These are phyloP conservation scores for Marmota monax DNA, from an alignment of 2,113 vertebrate genomes.

Conservation along the genomic window DNA sequence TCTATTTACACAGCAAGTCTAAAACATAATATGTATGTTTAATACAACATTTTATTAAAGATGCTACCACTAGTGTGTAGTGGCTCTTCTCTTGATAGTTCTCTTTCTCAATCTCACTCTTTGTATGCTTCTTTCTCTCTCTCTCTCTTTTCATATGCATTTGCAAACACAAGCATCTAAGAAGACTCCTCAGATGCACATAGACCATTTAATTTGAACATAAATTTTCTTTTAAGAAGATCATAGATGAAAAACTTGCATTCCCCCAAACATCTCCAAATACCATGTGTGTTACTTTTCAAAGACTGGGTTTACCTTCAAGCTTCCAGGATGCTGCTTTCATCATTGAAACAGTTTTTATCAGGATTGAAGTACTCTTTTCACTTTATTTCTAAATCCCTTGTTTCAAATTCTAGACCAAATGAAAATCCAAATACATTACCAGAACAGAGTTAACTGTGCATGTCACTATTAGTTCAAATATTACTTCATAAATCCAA, in stretches of 20 bases:
- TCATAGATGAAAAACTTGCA: slow-evolving; percentile 71
- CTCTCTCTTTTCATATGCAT: neutral
- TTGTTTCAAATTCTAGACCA: slow-evolving; percentile 46
- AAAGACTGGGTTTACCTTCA: slow-evolving; percentile 64
- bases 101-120: neutral
- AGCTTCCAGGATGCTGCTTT: slow-evolving; percentile 67
- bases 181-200: slow-evolving; percentile 28
- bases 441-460: neutral
- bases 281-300: slow-evolving; percentile 53
- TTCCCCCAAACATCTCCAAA: slow-evolving; percentile 69
- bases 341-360: slow-evolving; percentile 37
- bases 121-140: neutral
- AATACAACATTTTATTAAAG: neutral
- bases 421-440: slow-evolving; percentile 52
- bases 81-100: neutral
- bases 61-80: neutral
- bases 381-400: slow-evolving; percentile 53
- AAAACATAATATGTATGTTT: neutral
- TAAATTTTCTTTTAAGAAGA: slow-evolving; percentile 65
- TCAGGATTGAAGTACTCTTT: slow-evolving; percentile 43
- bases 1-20: neutral
- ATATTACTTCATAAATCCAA: slow-evolving; percentile 56
- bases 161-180: neutral
- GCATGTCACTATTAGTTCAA: slow-evolving; percentile 9
- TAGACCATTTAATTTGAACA: slow-evolving; percentile 59